phyloP scores from a whole-genome alignment of 2,888 invertebrate genomes.

The Macrosiphum euphorbiae region DNA sequence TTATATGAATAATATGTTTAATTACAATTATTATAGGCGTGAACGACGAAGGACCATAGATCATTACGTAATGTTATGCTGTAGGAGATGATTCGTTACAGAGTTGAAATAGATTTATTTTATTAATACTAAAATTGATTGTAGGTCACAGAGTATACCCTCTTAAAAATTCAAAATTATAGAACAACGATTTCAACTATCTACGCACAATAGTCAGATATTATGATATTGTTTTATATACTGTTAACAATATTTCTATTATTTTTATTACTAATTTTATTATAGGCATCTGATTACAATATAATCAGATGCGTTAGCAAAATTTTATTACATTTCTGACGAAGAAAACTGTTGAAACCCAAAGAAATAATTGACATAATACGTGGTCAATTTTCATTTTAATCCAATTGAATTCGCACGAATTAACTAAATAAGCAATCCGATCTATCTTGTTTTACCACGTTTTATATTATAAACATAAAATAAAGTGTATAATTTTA shows the following conservation, averaged over 20 bases:
- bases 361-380: background rate
- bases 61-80: background rate
- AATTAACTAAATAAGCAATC: background rate
- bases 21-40: background rate
- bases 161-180: background rate
- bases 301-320: background rate
- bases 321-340: background rate
- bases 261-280: too few species aligned
- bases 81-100: background rate
- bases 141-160: background rate
- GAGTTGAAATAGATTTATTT: background rate
- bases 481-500: background rate
- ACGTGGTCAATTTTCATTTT: conserved; percentile 12
- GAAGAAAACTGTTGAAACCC: background rate
- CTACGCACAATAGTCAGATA: background rate
- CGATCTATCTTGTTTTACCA: background rate
- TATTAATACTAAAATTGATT: background rate
- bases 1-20: background rate
- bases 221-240: background rate
- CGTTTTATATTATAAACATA: background rate
- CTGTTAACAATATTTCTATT: background rate
- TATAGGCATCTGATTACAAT: background rate
- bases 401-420: background rate
- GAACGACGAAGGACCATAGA: background rate
- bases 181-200: background rate